Evolutionary conservation across 2,113 vertebrate species (phyloP), one percentile per base, ranked within the genome.

Genomic region (Pseudolaguvia tuberculata): DNA sequence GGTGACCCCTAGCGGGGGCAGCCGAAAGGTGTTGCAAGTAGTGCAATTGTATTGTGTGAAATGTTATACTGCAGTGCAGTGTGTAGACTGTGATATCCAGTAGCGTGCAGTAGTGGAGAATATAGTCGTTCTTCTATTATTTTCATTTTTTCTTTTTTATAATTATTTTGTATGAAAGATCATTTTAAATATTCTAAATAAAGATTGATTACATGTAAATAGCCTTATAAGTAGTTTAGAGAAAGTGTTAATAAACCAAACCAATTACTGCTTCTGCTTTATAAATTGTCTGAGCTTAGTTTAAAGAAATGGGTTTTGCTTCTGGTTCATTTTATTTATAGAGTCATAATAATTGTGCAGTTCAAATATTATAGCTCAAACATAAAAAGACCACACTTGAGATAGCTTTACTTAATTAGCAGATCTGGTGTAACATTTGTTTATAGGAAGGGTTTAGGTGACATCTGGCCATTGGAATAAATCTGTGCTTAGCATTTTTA

Each of bases 161-260:
- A 29, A 51, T 27, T 25, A 75, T 56, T 62, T 23, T 42, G 61
- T 68, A 72, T 9, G 14, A 55, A 70, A 20, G 59, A 1, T 56
- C 72, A 75, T 79, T 72, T 68, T 76, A 80, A 27, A 80, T 83
- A 81, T 76, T 81, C 79, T 67, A 52, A 81, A 65, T 58, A 77
- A 57, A 80, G 82, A 67, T 76, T 83, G 80, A 53, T 42, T 75
- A 27, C 51, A 39, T 15, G 3, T 20, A 17, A 63, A 23, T 72
- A n/a, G 45, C 57, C 59, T 63, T 47, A 77, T 74, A 74, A 85
- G 80, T 42, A 52, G 76, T 53, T 17, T 35, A 20, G 39, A 73
- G 0, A 27, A 47, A 5, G 5, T 18, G 50, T 50, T 20, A 70
- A 51, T 47, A 51, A 62, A 35, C 47, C 21, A 62, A 70, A 61